Evolutionary conservation across 2,888 invertebrate genomes (phyloP), one percentile per base, ranked within the genome.

Genomic region (Protodeltote pygarga): DNA sequence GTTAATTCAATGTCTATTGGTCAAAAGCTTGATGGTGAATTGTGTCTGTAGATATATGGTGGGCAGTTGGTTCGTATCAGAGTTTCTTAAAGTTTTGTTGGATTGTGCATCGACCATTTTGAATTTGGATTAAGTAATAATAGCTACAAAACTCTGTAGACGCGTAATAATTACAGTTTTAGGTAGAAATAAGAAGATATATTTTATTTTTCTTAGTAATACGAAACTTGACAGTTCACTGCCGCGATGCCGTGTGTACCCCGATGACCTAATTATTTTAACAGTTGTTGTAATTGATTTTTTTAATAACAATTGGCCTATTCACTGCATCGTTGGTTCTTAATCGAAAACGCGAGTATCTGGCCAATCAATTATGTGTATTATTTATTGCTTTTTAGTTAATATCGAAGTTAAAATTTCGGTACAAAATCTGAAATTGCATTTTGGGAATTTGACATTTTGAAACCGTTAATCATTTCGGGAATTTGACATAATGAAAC

Each of bases 1-100:
- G 19, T 49, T 52, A 54, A 50, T 77, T 15, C 20, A 6, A 25
- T 65, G 42, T 19, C 20, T 9, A 9, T 23, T 2, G 20, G 11
- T 44, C 34, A 29, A 61, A 83, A 85, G 85, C 83, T 86, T 72
- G 45, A 52, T 65, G 70, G 73, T 70, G 63, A 75, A 71, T 74
- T 68, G 77, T 78, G 75, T 71, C 65, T 81, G 77, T 83, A 77
- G 75, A 75, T 85, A 82, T 83, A 76, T 80, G 71, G 80, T 83
- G 83, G 85, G 89, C 91, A 91, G 91, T 91, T 90, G 91, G 84
- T 87, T 68, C 55, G 39, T 72, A 65, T 52, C 87, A 77, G 61
- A 35, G 87, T 34, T 76, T 81, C 81, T 71, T 63, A 89, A 90
- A 84, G 66, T 83, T 81, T 78, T 60, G 41, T 49, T 48, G 51